Conservation (phyloP, 2,113 vertebrate species). For the Scalopus aquaticus region DNA sequence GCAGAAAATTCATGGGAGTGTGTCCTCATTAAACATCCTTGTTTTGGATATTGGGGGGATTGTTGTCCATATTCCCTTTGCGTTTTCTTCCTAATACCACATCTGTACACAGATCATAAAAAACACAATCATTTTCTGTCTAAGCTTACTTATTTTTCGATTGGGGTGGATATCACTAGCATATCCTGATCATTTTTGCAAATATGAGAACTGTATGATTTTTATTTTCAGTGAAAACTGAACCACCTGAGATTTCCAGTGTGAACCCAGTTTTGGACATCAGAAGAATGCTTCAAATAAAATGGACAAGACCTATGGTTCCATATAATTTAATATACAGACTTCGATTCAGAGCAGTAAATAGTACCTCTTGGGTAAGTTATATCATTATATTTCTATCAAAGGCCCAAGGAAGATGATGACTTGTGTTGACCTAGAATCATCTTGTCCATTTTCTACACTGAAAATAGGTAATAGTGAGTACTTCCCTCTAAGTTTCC, state of each 20-base stretch:
- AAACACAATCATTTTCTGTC: not conserved
- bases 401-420: not conserved
- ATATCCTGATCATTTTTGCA: not conserved
- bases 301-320: constrained; percentile 75
- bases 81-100: not conserved
- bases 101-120: not conserved
- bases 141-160: not conserved
- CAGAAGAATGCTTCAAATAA: constrained; percentile 77
- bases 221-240: constrained; percentile 83
- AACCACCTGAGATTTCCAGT: constrained; percentile 78
- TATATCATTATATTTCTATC: not conserved
- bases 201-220: constrained; percentile 19
- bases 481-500: not conserved
- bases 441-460: not conserved
- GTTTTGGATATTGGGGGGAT: not conserved
- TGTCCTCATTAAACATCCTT: not conserved
- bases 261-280: constrained; percentile 70
- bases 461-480: not conserved
- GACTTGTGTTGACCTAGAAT: not conserved
- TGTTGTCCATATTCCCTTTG: not conserved
- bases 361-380: constrained; percentile 80
- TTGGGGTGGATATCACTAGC: not conserved
- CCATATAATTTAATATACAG: not conserved
- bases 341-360: constrained; percentile 77
- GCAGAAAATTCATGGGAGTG: too few relatives aligned